Conservation (phyloP, 2,888 invertebrate genomes). For the Caenorhabditis wallacei region DNA sequence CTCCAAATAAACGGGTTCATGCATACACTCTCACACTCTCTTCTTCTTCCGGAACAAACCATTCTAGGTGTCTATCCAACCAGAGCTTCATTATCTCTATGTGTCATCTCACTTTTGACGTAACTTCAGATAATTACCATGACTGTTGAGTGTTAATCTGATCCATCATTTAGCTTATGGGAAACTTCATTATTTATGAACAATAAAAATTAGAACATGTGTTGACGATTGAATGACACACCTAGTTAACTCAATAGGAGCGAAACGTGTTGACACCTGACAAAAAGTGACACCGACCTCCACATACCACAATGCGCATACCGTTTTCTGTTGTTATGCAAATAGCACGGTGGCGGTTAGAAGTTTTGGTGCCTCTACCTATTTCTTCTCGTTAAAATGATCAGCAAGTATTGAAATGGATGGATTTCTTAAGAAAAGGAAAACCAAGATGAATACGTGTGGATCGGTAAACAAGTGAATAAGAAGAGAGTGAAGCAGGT, state of each 20-base stretch:
- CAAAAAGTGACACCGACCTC: constrained; percentile 63
- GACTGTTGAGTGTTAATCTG: constrained; percentile 50
- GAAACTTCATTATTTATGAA: constrained; percentile 21
- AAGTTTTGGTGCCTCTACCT: constrained; percentile 15
- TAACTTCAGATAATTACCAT: constrained; percentile 52
- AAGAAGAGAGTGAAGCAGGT: constrained; percentile 51
- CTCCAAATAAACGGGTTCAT: constrained; percentile 44
- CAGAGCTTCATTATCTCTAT: constrained; percentile 34
- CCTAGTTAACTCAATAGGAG: constrained; percentile 54
- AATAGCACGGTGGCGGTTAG: constrained; percentile 47
- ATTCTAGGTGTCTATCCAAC: neutral
- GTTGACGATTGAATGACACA: constrained; percentile 22
- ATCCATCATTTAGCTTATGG: constrained; percentile 16
- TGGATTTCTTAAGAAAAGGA: constrained; percentile 25
- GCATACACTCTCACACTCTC: neutral
- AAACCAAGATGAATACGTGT: constrained; percentile 32
- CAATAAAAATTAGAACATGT: constrained; percentile 33
- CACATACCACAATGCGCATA: constrained; percentile 45
- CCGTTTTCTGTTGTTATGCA: constrained; percentile 58
- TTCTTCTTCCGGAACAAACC: constrained; percentile 41
- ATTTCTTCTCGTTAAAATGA: constrained; percentile 45
- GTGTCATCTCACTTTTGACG: constrained; percentile 45
- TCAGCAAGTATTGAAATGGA: constrained; percentile 36
- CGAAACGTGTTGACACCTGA: constrained; percentile 59
- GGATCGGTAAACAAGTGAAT: constrained; percentile 57